Evolutionary conservation across 2,113 vertebrate species (phyloP), one percentile per base, ranked within the genome.

Genomic region (Eptesicus fuscus): DNA sequence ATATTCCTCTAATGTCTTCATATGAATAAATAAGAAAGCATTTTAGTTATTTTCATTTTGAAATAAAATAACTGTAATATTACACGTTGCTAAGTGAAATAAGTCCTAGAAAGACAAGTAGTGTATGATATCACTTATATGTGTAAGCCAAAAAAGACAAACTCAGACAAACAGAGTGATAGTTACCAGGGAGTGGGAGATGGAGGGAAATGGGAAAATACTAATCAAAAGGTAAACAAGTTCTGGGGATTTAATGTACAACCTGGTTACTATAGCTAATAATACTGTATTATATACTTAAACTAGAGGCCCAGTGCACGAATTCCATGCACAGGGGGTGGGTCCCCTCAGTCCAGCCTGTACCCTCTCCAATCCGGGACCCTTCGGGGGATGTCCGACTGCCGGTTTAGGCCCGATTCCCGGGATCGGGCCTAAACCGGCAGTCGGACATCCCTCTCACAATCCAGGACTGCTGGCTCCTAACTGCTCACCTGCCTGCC

Each of bases 41-140:
- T 32, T 83, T 89, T 49, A 85, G 11, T 88, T 93, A 6, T 84
- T 89, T 95, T 25, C 35, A 61, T 82, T 96, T 90, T 77, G 56
- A 83, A 95, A 59, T 89, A 32, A 88, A 83, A 76, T 88, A 70
- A 79, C 7, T 42, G 83, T 87, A 59, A 56, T 53, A 37, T 53
- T 44, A 5, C 7, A 73, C 51, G 23, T 91, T 56, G 59, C 73
- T 94, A 51, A 61, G 80, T 94, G 79, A 94, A 51, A 30, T 90
- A 77, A 79, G 20, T 74, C 44, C 63, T 20, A 51, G 13, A 56
- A 63, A 80, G 20, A 87, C 9, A 65, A 63, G 14, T 59, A 49
- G 16, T 70, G 12, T 56, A 18, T 76, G 11, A 17, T 84, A 11
- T 28, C 40, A 78, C 22, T 42, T 82, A n/a, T 1, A 32, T 86